Evolutionary conservation across 2,888 invertebrate genomes (phyloP), one percentile per base, ranked within the genome.

Genomic region (Dryadula phaetusa): DNA sequence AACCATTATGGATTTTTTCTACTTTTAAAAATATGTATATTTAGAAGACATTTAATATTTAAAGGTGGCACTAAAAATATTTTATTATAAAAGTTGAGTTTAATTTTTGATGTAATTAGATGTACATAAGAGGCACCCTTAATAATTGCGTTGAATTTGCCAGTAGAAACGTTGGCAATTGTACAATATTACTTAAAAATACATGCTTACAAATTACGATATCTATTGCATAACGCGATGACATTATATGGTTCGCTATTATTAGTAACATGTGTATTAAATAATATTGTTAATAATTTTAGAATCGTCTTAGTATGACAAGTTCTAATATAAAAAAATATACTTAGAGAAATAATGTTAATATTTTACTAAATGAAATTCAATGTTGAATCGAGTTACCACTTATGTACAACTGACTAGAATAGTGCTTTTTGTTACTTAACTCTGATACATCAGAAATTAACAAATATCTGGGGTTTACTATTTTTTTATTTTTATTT

Each of bases 141-240:
- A 52, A 52, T 52, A 52, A 32, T 52, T 52, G 16, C n/a, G 52
- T 52, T 52, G 28, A 52, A 52, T 16, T 52, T 28, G 52, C 52
- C 52, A 52, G 28, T 52, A 56, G 20, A 16, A 37, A 25, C 22
- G 22, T 56, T 56, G 56, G 56, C 56, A 56, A 10, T 40, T 40
- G 56, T 56, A 56, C 54, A 56, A 40, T 40, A 56, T 37, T 56
- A 56, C 56, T 56, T 22, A 56, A 56, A 56, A 56, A 40, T 56
- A 56, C 22, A 40, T 25, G 56, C 56, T 56, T 56, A 56, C 56
- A 56, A 52, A 52, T 52, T 52, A 52, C 52, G 52, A 40, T 40
- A 56, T 40, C 56, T 56, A 25, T 56, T 56, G 40, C 56, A 25
- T 56, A 56, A 56, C 25, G 32, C 40, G 37, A 56, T 56, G 40